Evolutionary conservation across 2,888 invertebrate genomes (phyloP), one percentile per base, ranked within the genome.

Genomic region (Spodoptera littoralis): DNA sequence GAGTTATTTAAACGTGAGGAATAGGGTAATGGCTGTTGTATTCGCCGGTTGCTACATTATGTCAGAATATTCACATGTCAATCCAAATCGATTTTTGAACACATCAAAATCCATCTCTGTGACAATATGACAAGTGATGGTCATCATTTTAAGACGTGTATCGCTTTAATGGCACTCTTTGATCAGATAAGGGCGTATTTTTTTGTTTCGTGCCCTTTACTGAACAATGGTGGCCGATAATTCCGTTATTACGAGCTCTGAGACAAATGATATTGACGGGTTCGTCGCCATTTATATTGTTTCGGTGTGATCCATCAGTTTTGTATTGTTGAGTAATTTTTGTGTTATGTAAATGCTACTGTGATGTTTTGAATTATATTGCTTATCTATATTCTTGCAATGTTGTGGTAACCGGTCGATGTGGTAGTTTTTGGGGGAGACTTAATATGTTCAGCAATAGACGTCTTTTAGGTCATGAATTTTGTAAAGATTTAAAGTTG

Each of bases 111-210:
- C 73, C 84, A 13, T 71, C 71, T 65, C 79, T 77, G 80, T 65
- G 70, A 18, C 18, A 65, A 81, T 77, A 84, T 81, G 88, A 86
- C 88, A 86, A 85, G 88, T 84, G 88, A 88, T 86, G 87, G 84
- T 84, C 86, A 83, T 88, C 82, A 88, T 84, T 79, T 85, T 84
- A 84, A 83, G 85, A 84, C 78, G 80, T 60, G 73, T 84, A 87
- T 87, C 86, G 76, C 74, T 82, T 81, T 89, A 88, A 90, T 88
- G 89, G 84, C 79, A 71, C 67, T 54, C 70, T 71, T 64, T 73
- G 67, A 90, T 90, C 89, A 73, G 88, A 90, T 89, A 86, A 70
- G 22, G 47, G n/a, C 8, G 45, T 64, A 56, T 69, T 81, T 79
- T 79, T 85, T 86, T 84, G 83, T 84, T 85, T 88, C 82, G 75